Base-by-base conservation (phyloP, 1,140 invertebrate genomes). In the Heterodera schachtii region DNA sequence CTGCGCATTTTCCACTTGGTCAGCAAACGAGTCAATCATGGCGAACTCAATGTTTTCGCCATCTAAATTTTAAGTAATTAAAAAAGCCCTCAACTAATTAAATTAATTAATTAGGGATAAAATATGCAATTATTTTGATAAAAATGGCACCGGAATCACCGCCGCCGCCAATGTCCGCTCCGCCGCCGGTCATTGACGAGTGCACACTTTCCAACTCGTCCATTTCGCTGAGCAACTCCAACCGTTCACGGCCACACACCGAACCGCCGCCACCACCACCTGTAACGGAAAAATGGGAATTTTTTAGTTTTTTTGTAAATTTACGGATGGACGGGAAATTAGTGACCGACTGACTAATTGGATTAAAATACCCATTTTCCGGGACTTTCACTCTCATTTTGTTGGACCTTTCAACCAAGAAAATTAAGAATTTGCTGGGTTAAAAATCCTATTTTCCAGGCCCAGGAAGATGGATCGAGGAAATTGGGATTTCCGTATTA, bases 161-260 rank as follows among this genome's bases (percentile, higher is more conserved):
- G 57, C 57, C 0, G 57, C 57, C 57, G 21, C 47, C 21, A 73
- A 73, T 73, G 47, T 69, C 75, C 75, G 52, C 79, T 44, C 5
- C 75, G 6, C 81, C 84, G 31, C 74, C 75, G 16, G 86, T 82
- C 9, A 85, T 83, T 7, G 84, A 86, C 4, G 71, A 86, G 44
- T 75, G 69, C 66, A 84, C 52, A n/a, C 84, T 86, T 64, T 85
- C 84, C 41, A 84, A 3, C 60, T 85, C 84, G 79, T 84, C 86
- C 21, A 64, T 69, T 66, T 85, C 84, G 60, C 82, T 80, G 57
- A 64, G 19, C 57, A 64, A 64, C 11, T 64, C 57, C 57, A 64
- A 64, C 57, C 57, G 57, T 64, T 64, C 57, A 64, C 57, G 57
- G 5, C 57, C 57, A 64, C 57, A 64, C 57, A 66, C 70, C 41